phyloP scores from a whole-genome alignment of 2,113 vertebrate species.

The Burhinus bistriatus region DNA sequence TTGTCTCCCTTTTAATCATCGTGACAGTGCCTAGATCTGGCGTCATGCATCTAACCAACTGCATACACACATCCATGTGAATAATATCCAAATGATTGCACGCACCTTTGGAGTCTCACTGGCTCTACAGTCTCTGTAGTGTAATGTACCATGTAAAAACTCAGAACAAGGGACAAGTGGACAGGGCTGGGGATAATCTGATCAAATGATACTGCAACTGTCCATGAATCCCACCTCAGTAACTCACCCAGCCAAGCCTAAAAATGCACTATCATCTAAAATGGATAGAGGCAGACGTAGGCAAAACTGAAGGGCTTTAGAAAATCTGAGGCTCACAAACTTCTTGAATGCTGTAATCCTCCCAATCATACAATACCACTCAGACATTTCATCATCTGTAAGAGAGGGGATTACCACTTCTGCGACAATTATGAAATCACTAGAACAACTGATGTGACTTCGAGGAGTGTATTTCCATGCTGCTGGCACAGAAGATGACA shows the following conservation, averaged over 20 bases:
- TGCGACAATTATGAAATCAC: background rate
- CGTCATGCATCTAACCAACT: background rate
- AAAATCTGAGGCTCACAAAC: background rate
- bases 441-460: background rate
- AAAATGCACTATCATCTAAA: background rate
- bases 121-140: background rate
- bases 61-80: background rate
- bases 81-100: background rate
- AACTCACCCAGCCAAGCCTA: background rate
- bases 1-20: background rate
- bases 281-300: background rate
- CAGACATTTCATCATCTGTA: background rate
- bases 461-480: background rate
- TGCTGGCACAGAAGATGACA: background rate
- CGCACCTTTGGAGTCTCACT: background rate
- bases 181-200: background rate
- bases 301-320: background rate
- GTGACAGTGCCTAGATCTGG: background rate
- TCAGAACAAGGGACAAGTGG: background rate
- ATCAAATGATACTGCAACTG: fast-evolving
- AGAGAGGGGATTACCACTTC: background rate
- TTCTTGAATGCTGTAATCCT: background rate
- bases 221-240: background rate
- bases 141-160: background rate
- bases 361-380: background rate